A percentile compares a stretch with the other conserved stretches of the same genome.
Conservation (phyloP, 2,888 invertebrate genomes). For the Uloborus plumipes region DNA sequence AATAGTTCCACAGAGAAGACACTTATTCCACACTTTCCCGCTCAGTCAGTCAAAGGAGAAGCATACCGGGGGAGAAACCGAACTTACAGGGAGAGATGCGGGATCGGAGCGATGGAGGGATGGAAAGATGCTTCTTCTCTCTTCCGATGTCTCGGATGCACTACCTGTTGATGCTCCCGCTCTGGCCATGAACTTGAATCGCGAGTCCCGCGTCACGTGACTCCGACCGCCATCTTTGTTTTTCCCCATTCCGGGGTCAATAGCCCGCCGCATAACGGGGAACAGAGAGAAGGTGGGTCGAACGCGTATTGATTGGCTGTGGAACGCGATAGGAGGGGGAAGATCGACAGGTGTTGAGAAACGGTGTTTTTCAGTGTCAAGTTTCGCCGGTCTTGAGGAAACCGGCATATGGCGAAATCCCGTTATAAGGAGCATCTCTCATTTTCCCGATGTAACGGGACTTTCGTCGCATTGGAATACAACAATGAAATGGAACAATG, state of each 20-base stretch:
- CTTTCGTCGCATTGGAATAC: too few relatives aligned
- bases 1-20: neutral
- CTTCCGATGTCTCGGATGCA: slow-evolving; percentile 31
- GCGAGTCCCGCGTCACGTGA: slow-evolving; percentile 43
- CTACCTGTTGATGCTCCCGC: slow-evolving; percentile 36
- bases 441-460: too few relatives aligned
- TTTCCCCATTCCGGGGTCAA: slow-evolving; percentile 57
- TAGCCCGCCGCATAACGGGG: slow-evolving; percentile 49
- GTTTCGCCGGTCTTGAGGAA: too few relatives aligned
- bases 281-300: slow-evolving; percentile 14
- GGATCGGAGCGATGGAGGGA: slow-evolving; percentile 1
- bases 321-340: too few relatives aligned
- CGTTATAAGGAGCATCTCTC: too few relatives aligned
- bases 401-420: too few relatives aligned
- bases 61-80: neutral
- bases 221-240: slow-evolving; percentile 32
- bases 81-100: slow-evolving; percentile 17
- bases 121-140: slow-evolving; percentile 22
- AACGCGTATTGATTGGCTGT: too few relatives aligned
- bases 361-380: too few relatives aligned
- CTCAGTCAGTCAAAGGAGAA: neutral
- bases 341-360: too few relatives aligned
- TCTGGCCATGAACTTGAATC: slow-evolving; percentile 62
- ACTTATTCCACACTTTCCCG: neutral
- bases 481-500: too few relatives aligned